Conservation (phyloP, 2,888 invertebrate species). For the Mythimna impura region DNA sequence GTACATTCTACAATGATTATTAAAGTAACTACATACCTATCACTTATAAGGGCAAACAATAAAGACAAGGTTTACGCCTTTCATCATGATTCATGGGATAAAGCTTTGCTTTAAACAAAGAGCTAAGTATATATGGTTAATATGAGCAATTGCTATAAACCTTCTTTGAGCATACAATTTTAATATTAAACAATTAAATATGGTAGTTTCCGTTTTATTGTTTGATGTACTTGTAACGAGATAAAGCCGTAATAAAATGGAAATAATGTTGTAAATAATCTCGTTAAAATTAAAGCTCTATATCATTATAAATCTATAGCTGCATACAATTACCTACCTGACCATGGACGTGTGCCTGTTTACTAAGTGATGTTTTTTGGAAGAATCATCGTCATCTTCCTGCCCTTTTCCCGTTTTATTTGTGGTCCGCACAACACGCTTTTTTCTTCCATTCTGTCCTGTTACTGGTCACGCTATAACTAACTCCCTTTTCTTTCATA, state of each 20-base stretch:
- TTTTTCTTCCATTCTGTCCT: no score
- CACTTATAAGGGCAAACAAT: conserved; percentile 55
- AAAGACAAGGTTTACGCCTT: conserved; percentile 52
- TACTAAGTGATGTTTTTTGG: neutral
- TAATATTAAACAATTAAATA: conserved; percentile 14
- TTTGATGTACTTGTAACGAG: conserved; percentile 25
- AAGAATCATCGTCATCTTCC: no score
- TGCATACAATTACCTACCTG: neutral
- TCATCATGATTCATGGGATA: conserved; percentile 53
- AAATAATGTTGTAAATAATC: conserved; percentile 14
- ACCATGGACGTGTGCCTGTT: neutral
- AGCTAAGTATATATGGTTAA: neutral
- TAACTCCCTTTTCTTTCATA: no score
- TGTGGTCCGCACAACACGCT: no score
- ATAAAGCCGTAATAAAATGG: conserved; percentile 21
- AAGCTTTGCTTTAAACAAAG: conserved; percentile 47
- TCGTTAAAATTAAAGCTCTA: conserved; percentile 17
- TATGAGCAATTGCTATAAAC: neutral
- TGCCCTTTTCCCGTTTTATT: no score
- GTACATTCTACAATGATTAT: conserved; percentile 43
- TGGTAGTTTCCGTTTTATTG: conserved; percentile 33
- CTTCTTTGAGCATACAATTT: conserved; percentile 9
- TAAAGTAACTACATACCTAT: conserved; percentile 44
- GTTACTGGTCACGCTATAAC: no score
- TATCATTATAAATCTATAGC: neutral